Evolutionary conservation across 2,797 vertebrate genomes (phyloP), one percentile per base, ranked within the genome.

Genomic region (Prionace glauca): DNA sequence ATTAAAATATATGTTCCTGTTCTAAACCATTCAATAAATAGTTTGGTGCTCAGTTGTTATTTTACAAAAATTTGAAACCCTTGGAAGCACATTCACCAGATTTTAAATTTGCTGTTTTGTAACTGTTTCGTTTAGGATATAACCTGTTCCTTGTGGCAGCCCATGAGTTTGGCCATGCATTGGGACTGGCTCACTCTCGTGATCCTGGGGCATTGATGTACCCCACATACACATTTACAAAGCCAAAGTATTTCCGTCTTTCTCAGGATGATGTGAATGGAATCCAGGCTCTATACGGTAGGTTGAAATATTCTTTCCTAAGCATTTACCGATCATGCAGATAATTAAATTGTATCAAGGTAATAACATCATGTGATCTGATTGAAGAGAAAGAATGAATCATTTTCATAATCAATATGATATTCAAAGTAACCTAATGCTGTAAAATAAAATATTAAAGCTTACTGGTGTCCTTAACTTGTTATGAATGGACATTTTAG

Each of bases 211-310:
- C 98, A 0, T 96, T 98, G 96, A 98, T 98, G 98, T 98, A 97
- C 93, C 98, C 98, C n/a, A 98, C 96, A 67, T 98, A 98, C 0
- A 97, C 97, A 96, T 98, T 97, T 12, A 62, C 97, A 95, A 97
- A 96, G 50, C 96, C 96, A 67, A 97, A 95, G 0, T 97, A 97
- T 92, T 97, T 97, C 88, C 96, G 97, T 18, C 98, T 98, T 60
- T 97, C 98, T 96, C 96, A 97, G 95, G 98, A 98, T 95, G 98
- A 98, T 95, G 97, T 98, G 96, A 95, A 36, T 0, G 98, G 97
- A 95, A 98, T 98, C 96, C 98, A 98, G 86, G 97, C 97, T 62
- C 98, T 98, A 96, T 98, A 98, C 0, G 98, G 98, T 98, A 96
- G 97, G 97, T 96, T 96, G 88, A 95, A 45, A 36, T 95, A 41